These are phyloP conservation scores for Stomorhina lunata DNA, from an alignment of 2,888 invertebrate species.

Conservation along the genomic window DNA sequence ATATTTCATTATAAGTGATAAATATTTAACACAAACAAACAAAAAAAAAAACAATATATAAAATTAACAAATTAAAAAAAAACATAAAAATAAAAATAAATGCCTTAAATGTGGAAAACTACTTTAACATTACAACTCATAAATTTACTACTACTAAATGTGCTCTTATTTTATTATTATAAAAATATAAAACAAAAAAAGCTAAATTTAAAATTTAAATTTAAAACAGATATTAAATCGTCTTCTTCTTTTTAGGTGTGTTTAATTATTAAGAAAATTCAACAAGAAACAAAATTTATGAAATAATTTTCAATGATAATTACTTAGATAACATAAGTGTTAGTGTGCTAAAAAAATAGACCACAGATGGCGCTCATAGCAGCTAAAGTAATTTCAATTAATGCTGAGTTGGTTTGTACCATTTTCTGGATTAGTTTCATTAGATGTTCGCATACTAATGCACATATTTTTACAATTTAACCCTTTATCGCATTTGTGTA, in stretches of 20 bases:
- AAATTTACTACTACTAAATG: conserved; percentile 54
- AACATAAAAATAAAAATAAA: conserved; percentile 41
- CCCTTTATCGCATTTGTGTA: no score
- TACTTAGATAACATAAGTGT: no score
- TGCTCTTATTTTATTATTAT: conserved; percentile 59
- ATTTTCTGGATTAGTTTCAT: no score
- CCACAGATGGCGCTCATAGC: no score
- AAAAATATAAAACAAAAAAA: conserved; percentile 6
- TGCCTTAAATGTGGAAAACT: conserved; percentile 65
- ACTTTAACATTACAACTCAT: conserved; percentile 46
- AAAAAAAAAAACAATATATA: conserved; percentile 46
- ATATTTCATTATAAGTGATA: conserved; percentile 67
- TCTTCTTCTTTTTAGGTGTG: conserved; percentile 42
- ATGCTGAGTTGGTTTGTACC: no score
- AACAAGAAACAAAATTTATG: background rate
- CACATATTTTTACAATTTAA: no score
- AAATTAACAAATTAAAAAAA: background rate
- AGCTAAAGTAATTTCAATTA: no score
- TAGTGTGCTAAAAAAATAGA: conserved; percentile 1
- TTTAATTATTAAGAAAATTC: conserved; percentile 39
- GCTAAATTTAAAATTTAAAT: conserved; percentile 30
- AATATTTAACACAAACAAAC: conserved; percentile 55
- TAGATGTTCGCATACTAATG: no score
- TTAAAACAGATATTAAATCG: conserved; percentile 40
- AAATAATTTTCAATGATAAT: conserved; percentile 29